Percentiles rank a stretch among this genome's conserved stretches.
Evolutionary conservation across 2,797 vertebrate genomes (phyloP).

Genomic region (Lagocephalus sceleratus): DNA sequence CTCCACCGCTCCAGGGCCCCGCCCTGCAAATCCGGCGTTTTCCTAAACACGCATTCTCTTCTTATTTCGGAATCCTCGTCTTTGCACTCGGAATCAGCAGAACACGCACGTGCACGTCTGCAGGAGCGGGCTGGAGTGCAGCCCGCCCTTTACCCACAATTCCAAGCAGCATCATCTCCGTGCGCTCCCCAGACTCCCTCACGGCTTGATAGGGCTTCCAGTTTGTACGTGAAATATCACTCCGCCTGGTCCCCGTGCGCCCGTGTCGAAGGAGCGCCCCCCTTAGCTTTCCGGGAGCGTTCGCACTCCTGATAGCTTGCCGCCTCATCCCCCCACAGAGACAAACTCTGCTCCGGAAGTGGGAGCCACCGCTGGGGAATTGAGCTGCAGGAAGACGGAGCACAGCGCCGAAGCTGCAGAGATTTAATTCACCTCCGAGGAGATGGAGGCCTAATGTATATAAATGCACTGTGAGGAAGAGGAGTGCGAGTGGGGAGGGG

Average conservation of each 20-base stretch:
- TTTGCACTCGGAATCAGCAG: background rate
- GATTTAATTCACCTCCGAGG: constrained; percentile 68
- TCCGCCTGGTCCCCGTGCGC: constrained; percentile 18
- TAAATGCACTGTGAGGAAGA: constrained; percentile 59
- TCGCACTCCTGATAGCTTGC: constrained; percentile 37
- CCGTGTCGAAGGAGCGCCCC: constrained; percentile 21
- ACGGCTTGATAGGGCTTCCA: constrained; percentile 39
- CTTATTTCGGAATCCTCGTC: constrained; percentile 1
- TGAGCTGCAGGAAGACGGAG: constrained; percentile 42
- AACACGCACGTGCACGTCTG: constrained; percentile 2
- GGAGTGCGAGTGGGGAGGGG: constrained; percentile 31
- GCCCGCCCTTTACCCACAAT: constrained; percentile 18
- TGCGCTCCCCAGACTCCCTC: constrained; percentile 27
- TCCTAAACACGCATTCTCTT: too few species aligned
- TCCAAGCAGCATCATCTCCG: constrained; percentile 17
- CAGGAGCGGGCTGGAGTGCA: constrained; percentile 4
- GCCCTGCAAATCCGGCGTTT: too few species aligned
- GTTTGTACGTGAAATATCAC: constrained; percentile 30
- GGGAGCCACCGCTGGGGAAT: constrained; percentile 49
- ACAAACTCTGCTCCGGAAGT: constrained; percentile 46
- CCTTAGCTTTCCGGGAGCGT: constrained; percentile 33
- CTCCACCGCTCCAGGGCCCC: too few species aligned
- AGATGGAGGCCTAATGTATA: constrained; percentile 70
- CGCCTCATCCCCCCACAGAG: constrained; percentile 31
- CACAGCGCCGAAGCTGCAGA: constrained; percentile 58